phyloP scores from a whole-genome alignment of 2,797 vertebrate species.

The Anguilla anguilla region DNA sequence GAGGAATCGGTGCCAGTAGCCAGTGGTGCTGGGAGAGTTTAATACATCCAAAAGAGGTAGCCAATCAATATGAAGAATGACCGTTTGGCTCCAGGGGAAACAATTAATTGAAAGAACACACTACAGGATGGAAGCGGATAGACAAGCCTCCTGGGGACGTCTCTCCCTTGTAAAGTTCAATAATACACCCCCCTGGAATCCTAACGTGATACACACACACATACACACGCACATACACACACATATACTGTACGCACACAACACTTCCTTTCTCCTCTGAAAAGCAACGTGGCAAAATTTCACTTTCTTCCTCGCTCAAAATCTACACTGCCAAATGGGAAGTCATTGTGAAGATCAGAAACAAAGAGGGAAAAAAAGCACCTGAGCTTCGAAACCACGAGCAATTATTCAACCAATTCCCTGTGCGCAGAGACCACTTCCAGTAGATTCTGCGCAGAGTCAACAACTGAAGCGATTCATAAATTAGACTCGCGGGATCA shows the following conservation, averaged over 20 bases:
- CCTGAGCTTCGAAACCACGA: constrained; percentile 32
- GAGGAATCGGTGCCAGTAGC: constrained; percentile 27
- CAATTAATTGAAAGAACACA: constrained; percentile 60
- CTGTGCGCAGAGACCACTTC: constrained; percentile 46
- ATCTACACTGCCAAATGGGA: neutral
- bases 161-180: constrained; percentile 26
- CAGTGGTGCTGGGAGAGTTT: constrained; percentile 40
- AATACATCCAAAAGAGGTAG: constrained; percentile 57
- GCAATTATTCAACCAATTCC: constrained; percentile 53
- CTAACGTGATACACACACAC: neutral
- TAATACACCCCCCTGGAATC: neutral
- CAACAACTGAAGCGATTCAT: constrained; percentile 57
- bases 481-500: constrained; percentile 72
- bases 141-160: constrained; percentile 31
- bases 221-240: neutral
- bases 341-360: neutral
- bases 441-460: constrained; percentile 44
- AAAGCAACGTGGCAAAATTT: neutral
- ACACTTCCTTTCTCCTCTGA: neutral
- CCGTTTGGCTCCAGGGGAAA: constrained; percentile 59
- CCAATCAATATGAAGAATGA: constrained; percentile 60
- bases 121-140: constrained; percentile 34
- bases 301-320: neutral
- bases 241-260: neutral
- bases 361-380: constrained; percentile 42